phyloP scores from a whole-genome alignment of 1,140 invertebrate genomes.

The silkworm (Bombyx mori) region ASM3026992v2 NC_085128.1:12481001-12481500 shows the following conservation, averaged over 20 bases:
- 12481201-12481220: slow-evolving; percentile 37
- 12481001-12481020: no score
- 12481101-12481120: slow-evolving; percentile 42
- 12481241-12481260: slow-evolving; percentile 21
- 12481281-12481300: slow-evolving; percentile 15
- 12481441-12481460: no score
- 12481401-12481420: no score
- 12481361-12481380: no score
- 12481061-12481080: slow-evolving; percentile 20
- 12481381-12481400: no score
- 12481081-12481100: slow-evolving; percentile 6
- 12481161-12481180: slow-evolving; percentile 46
- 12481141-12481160: slow-evolving; percentile 47
- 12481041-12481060: not conserved
- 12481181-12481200: slow-evolving; percentile 52
- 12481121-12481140: slow-evolving; percentile 37
- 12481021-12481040: no score
- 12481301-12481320: no score
- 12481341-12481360: no score
- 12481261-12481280: slow-evolving; percentile 27
- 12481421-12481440: no score
- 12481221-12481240: slow-evolving; percentile 21
- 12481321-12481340: no score
- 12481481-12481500: no score
- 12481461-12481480: no score